Base-by-base conservation (phyloP, 2,797 vertebrate species). In the Myotis daubentonii region DNA sequence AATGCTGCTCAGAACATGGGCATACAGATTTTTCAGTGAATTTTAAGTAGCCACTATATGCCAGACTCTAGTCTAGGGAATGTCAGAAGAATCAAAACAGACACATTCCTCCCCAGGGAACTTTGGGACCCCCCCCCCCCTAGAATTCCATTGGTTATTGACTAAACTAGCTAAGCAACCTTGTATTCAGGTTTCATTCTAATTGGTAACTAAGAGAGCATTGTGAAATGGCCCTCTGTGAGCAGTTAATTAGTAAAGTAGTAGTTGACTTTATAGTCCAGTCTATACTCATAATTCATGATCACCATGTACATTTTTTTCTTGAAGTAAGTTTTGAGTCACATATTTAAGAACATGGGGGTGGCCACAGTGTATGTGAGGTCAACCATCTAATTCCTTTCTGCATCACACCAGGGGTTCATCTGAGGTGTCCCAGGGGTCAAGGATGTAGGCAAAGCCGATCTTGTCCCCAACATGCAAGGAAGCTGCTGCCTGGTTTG, bases 111-210 rank as follows among this genome's bases (percentile, higher is more conserved):
- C 8, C 44, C 62, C 41, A 33, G 68, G 81, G 41, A 57, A n/a
- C 47, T 80, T 81, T 60, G 44, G 85, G 44, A 87, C 12, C 74
- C 74, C 44, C 41, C 38, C 38, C 5, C 38, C 38, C 9, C n/a
- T 33, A 79, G 65, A 86, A 53, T 85, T 83, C 86, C 65, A 16
- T 5, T 23, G 33, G 55, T 60, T 57, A 36, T 33, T 1, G 22
- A 25, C 33, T 75, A 33, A 95, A 36, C 71, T 83, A 72, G 53
- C n/a, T 49, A 53, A 33, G 41, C 25, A 49, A 17, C 2, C 16
- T 82, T 44, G 36, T 60, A 20, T 87, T 92, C 65, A 91, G 84
- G 44, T 88, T 93, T 93, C 65, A 51, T 82, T 88, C 76, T 72
- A 88, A 53, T 88, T 85, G 70, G n/a, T 71, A 81, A 33, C 80